Conservation (phyloP, 1,140 invertebrate genomes). For the Drosophila subpulchrella region DNA sequence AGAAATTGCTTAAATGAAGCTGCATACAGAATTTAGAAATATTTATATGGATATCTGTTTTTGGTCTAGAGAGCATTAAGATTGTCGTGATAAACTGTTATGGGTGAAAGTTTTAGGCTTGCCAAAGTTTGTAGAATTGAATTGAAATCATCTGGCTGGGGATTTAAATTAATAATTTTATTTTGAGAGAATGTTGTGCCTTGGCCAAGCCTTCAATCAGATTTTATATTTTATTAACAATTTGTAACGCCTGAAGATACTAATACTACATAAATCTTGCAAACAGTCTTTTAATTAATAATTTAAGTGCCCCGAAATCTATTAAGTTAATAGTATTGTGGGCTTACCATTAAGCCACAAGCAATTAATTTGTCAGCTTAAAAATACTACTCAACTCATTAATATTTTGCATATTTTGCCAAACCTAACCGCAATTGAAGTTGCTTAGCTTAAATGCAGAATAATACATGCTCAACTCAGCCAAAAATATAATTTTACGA, state of each 20-base stretch:
- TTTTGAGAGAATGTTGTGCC: neutral
- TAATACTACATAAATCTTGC: neutral
- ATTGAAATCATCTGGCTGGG: neutral
- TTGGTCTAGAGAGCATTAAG: neutral
- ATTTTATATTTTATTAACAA: neutral
- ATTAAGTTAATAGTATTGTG: neutral
- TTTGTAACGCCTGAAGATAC: neutral
- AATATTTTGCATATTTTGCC: conserved; percentile 12
- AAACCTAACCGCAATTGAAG: conserved; percentile 25
- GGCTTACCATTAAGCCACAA: neutral
- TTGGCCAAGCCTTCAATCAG: neutral
- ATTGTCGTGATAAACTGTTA: conserved; percentile 6
- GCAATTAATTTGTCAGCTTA: conserved; percentile 5
- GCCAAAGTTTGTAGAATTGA: neutral
- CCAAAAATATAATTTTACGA: conserved; percentile 28
- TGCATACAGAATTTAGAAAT: conserved; percentile 1
- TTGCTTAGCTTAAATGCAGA: conserved; percentile 7
- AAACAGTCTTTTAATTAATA: neutral
- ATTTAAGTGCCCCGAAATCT: neutral
- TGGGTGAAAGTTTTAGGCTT: conserved; percentile 4
- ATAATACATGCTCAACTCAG: conserved; percentile 2
- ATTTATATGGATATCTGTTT: conserved; percentile 4
- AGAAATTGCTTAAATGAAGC: conserved; percentile 25
- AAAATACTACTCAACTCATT: neutral
- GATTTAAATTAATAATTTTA: neutral